phyloP scores from a whole-genome alignment of 1,140 invertebrate species.

The Aphaenogaster ashmeadi region DNA sequence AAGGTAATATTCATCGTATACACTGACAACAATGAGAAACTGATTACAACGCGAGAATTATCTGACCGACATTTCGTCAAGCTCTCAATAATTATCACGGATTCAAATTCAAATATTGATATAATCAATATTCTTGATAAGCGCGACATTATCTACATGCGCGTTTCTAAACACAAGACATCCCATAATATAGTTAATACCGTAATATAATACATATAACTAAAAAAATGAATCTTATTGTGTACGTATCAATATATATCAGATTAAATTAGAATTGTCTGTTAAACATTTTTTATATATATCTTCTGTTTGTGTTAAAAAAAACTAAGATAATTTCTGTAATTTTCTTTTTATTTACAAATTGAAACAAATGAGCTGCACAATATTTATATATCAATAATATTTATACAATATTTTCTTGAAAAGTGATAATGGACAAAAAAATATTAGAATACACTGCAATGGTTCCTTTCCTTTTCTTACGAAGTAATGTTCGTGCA shows the following conservation, averaged over 20 bases:
- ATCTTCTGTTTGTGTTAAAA: slow-evolving; percentile 1
- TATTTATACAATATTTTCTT: not conserved
- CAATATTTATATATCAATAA: not conserved
- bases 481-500: not conserved
- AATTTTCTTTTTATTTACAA: slow-evolving; percentile 6
- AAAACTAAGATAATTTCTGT: not conserved
- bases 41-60: slow-evolving; percentile 12
- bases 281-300: not conserved
- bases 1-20: slow-evolving; percentile 19
- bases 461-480: not conserved
- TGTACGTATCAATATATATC: not conserved
- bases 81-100: not conserved
- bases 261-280: not conserved
- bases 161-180: not conserved
- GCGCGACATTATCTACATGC: not conserved
- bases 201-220: not conserved
- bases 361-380: not conserved
- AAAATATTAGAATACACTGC: not conserved
- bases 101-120: slow-evolving; percentile 29
- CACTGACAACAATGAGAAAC: not conserved
- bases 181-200: not conserved
- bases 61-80: not conserved
- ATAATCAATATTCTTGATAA: not conserved
- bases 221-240: not conserved
- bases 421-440: not conserved